A percentile compares a stretch with the other conserved stretches of the same genome.
These are phyloP conservation scores for Caenorhabditis sp. DNA, from an alignment of 2,888 invertebrate genomes.

Conservation along the genomic window DNA sequence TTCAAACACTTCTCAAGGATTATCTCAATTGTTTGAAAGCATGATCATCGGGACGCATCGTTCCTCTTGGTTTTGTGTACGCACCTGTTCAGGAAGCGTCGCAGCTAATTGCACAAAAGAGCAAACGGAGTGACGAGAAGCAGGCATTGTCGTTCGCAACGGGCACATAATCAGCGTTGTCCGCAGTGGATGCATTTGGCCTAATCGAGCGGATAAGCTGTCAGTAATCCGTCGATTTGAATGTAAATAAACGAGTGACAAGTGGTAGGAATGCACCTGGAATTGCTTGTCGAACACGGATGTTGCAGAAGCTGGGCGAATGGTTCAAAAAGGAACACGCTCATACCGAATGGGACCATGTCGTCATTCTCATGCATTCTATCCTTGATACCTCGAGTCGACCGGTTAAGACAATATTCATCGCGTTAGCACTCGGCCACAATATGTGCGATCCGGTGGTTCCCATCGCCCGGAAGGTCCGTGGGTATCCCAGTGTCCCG, in stretches of 20 bases:
- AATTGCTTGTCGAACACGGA: no score
- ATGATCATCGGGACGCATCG: no score
- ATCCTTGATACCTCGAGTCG: no score
- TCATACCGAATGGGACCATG: no score
- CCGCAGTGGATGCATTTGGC: not conserved
- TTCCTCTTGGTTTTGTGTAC: constrained; percentile 23
- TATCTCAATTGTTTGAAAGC: not conserved
- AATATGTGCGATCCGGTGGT: no score
- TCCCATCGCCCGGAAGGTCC: no score
- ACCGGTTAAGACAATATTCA: no score
- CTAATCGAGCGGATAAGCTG: constrained; percentile 24
- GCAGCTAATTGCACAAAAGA: constrained; percentile 28
- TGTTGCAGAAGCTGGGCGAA: no score
- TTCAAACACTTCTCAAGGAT: not conserved
- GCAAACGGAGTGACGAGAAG: constrained; percentile 10
- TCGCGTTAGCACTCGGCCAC: no score
- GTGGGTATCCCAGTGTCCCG: no score
- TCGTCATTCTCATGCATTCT: no score
- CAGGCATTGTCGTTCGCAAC: constrained; percentile 5
- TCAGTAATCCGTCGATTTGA: constrained; percentile 13
- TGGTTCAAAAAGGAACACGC: not conserved
- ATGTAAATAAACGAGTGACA: constrained; percentile 6
- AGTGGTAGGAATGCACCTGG: not conserved
- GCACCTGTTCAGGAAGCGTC: constrained; percentile 41
- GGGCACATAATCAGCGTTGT: constrained; percentile 16